phyloP scores from a whole-genome alignment of 1,140 invertebrate species.

The Pogonomyrmex barbatus region DNA sequence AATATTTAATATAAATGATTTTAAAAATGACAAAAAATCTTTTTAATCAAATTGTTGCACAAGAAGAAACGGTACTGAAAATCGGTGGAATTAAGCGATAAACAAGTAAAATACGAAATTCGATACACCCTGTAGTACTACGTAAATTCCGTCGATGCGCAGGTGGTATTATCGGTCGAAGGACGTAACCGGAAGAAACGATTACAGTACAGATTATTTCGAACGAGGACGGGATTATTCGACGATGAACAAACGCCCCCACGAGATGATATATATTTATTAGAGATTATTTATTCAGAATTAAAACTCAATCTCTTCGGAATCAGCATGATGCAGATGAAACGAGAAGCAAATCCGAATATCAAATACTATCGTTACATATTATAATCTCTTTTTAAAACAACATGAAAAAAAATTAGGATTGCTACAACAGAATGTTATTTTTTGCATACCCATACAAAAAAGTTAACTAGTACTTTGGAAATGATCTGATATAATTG shows the following conservation, averaged over 20 bases:
- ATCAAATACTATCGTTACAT: not conserved
- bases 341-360: not conserved
- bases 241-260: constrained; percentile 46
- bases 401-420: not conserved
- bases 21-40: not conserved
- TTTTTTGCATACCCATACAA: too few species aligned
- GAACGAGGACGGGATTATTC: constrained; percentile 48
- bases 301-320: constrained; percentile 38
- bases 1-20: not conserved
- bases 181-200: constrained; percentile 49
- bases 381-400: not conserved
- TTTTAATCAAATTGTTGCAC: not conserved
- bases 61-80: not conserved
- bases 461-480: too few species aligned
- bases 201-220: constrained; percentile 40
- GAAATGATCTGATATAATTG: too few species aligned
- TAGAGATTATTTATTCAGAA: not conserved
- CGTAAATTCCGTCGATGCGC: constrained; percentile 17
- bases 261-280: constrained; percentile 13
- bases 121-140: constrained; percentile 1
- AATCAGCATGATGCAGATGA: not conserved
- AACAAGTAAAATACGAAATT: not conserved
- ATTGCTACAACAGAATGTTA: too few species aligned
- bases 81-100: not conserved
- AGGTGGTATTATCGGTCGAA: constrained; percentile 29